Evolutionary conservation across 2,797 vertebrate genomes (phyloP).

Genomic region (Chanos chanos): DNA sequence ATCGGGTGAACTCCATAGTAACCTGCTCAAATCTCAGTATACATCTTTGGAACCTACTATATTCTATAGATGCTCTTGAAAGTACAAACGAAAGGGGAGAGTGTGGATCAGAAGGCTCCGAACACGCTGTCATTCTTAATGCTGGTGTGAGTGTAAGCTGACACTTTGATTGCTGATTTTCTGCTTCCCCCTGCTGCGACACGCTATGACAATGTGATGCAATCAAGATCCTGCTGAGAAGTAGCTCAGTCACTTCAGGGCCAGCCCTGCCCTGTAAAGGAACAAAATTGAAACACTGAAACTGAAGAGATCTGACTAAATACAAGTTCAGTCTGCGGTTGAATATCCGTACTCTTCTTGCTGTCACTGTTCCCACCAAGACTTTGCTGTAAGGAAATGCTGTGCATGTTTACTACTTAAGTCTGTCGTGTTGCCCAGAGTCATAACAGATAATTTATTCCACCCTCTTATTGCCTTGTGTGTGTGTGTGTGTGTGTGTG

Average conservation of each 20-base stretch:
- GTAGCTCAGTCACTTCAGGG: conserved; percentile 49
- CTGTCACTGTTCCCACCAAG: too few relatives aligned
- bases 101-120: conserved; percentile 49
- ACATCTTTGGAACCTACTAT: conserved; percentile 23
- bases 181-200: conserved; percentile 57
- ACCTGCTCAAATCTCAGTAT: neutral
- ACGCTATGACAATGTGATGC: conserved; percentile 56
- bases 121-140: conserved; percentile 48
- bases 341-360: too few relatives aligned
- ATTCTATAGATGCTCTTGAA: conserved; percentile 61
- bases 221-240: conserved; percentile 48
- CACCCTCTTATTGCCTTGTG: neutral
- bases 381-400: neutral
- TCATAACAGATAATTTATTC: conserved; percentile 14
- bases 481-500: neutral
- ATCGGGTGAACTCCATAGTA: conserved; percentile 5
- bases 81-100: conserved; percentile 54
- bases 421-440: neutral
- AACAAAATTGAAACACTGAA: conserved; percentile 30
- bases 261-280: conserved; percentile 40
- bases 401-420: conserved; percentile 15
- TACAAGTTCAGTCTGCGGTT: conserved; percentile 17
- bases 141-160: conserved; percentile 50
- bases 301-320: conserved; percentile 37
- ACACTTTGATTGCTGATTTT: conserved; percentile 64